phyloP scores from a whole-genome alignment of 1,140 invertebrate genomes.

The Diprion similis region DNA sequence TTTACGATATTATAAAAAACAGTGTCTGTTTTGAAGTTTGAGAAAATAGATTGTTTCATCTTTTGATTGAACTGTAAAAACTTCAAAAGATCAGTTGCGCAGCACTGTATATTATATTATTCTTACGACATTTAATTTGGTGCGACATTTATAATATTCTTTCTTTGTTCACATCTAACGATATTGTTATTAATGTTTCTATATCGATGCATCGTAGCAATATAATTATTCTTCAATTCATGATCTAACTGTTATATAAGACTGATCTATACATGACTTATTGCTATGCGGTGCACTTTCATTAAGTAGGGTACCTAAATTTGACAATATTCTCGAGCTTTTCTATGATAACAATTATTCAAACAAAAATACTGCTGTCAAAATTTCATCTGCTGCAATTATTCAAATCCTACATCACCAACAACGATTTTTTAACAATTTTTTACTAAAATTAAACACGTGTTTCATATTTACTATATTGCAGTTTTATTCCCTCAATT shows the following conservation, averaged over 20 bases:
- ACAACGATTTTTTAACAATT: not conserved
- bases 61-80: too few species aligned
- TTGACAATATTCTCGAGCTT: not conserved
- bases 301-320: not conserved
- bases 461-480: not conserved
- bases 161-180: not conserved
- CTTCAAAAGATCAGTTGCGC: too few species aligned
- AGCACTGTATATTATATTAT: not conserved
- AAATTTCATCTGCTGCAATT: not conserved
- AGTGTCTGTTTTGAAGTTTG: too few species aligned
- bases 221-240: not conserved
- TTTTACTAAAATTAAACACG: not conserved
- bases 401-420: not conserved
- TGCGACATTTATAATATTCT: not conserved
- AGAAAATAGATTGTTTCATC: too few species aligned
- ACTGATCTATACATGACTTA: not conserved
- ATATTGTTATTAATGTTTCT: not conserved
- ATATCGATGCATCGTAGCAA: not conserved
- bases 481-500: slow-evolving; percentile 3
- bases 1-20: too few species aligned
- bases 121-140: not conserved
- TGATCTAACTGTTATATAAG: not conserved
- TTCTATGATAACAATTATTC: not conserved
- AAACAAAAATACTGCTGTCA: not conserved
- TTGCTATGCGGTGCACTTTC: not conserved